Base-by-base conservation (phyloP, 2,113 vertebrate species). In the Toxotes jaculatrix region DNA sequence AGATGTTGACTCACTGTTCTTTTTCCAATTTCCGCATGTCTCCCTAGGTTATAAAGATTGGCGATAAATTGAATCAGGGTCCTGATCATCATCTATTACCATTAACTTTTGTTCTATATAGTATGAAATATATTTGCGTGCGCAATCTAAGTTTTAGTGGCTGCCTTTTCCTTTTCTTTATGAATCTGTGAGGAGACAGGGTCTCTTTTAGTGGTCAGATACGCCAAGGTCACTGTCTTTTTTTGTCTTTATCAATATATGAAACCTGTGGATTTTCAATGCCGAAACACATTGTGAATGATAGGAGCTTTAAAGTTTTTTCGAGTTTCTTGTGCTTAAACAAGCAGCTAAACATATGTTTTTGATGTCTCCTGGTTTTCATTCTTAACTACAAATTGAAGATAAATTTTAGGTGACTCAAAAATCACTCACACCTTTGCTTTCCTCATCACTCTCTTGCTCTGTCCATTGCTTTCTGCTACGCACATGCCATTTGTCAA, bases 21-120 rank as follows among this genome's bases (percentile, higher is more conserved):
- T 68, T 80, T 74, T 67, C 36, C 66, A 40, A 31, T 83, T 78
- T 59, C 49, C 0, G 4, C 7, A 16, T 21, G 42, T 82, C 63
- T 80, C 36, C 67, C 6, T 38, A 23, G 66, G 23, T 72, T 79
- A 34, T n/a, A n/a, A 31, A 61, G 47, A 72, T 67, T 77, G 70
- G 14, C 21, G 0, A 40, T 64, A 14, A 69, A 74, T 43, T 57
- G n/a, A 70, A 62, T 77, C 59, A 67, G 45, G 31, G 32, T 77
- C 7, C 6, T 16, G 38, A 65, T 47, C 21, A 16, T 74, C 45
- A 71, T 88, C 34, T 59, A 31, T 62, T 47, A 55, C 45, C 4
- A 31, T 62, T 74, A 23, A 40, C 13, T 73, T 56, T 51, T 57
- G 36, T 47, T 57, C 16, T 8, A 14, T 10, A 63, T 21, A 8